Evolutionary conservation across 2,113 vertebrate genomes (phyloP), one percentile per base, ranked within the genome.

Genomic region (Burhinus bistriatus): DNA sequence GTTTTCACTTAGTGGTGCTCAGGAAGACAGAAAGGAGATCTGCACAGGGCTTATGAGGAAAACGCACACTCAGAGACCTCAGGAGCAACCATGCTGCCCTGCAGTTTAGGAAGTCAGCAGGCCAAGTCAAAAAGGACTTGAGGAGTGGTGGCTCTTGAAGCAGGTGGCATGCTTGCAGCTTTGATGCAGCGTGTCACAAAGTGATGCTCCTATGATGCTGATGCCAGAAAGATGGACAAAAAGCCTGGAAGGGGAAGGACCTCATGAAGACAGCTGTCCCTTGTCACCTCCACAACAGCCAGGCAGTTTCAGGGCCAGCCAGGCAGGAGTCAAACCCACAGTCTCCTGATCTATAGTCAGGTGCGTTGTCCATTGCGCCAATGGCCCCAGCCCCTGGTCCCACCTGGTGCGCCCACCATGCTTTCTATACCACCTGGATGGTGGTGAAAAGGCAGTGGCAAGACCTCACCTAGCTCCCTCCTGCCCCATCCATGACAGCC

Each of bases 301-400:
- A 71, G 62, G 18, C 26, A 42, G 44, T 17, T 47, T 70, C 38
- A 27, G 5, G 29, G 26, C 5, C 90, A 98, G 97, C 97, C 97
- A 98, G 98, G 97, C 97, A 98, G 98, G 98, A 98, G 97, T 97
- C 80, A 95, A 98, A 98, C 97, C 97, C 98, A 94, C 97, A 98
- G 83, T 98, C 97, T 98, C 97, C 98, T 98, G 89, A 92, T 97
- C 97, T 94, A 83, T 97, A 97, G 97, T 97, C 97, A 97, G 97
- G 97, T 54, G 85, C 87, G 88, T 98, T 97, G 84, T 97, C 97
- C 97, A 97, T 97, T 97, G 97, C 89, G 54, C 98, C 97, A 98
- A 98, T 97, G 97, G 96, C 94, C 92, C 49, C 49, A 49, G 22
- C 49, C 49, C 22, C 22, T 49, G 49, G 47, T 23, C 47, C 47